phyloP scores from a whole-genome alignment of 1,140 invertebrate species.

The Aphelinus certus region DNA sequence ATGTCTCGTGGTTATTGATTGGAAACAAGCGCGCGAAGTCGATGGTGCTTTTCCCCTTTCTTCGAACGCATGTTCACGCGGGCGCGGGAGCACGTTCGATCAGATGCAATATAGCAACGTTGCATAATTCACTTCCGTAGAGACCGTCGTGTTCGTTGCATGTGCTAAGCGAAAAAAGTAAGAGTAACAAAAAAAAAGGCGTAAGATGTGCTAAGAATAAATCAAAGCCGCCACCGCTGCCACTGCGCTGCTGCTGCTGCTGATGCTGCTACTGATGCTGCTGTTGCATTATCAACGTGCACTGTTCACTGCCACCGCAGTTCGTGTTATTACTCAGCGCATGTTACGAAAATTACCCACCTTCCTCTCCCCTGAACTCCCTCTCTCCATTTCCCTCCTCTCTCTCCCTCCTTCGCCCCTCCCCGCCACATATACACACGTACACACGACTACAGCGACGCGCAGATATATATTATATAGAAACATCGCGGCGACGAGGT shows the following conservation, averaged over 20 bases:
- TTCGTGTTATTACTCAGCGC: slow-evolving; percentile 59
- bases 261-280: slow-evolving; percentile 41
- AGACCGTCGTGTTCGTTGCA: slow-evolving; percentile 60
- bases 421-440: slow-evolving; percentile 12
- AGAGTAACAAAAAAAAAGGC: slow-evolving; percentile 16
- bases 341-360: slow-evolving; percentile 42
- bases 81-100: neutral
- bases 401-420: no score
- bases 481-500: slow-evolving; percentile 39
- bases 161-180: slow-evolving; percentile 42
- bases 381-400: no score
- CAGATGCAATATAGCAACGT: neutral
- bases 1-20: no score
- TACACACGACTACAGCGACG: slow-evolving; percentile 2
- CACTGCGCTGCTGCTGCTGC: no score
- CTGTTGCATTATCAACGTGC: slow-evolving; percentile 64
- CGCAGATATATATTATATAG: neutral
- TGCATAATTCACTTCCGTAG: slow-evolving; percentile 40
- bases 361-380: slow-evolving; percentile 6
- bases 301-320: slow-evolving; percentile 66
- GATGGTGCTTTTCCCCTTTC: slow-evolving; percentile 10
- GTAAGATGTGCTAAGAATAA: slow-evolving; percentile 48
- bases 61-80: neutral
- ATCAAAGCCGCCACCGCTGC: slow-evolving; percentile 46
- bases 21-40: neutral